Conservation (phyloP, 2,113 vertebrate genomes). For the Tragelaphus buxtoni region DNA sequence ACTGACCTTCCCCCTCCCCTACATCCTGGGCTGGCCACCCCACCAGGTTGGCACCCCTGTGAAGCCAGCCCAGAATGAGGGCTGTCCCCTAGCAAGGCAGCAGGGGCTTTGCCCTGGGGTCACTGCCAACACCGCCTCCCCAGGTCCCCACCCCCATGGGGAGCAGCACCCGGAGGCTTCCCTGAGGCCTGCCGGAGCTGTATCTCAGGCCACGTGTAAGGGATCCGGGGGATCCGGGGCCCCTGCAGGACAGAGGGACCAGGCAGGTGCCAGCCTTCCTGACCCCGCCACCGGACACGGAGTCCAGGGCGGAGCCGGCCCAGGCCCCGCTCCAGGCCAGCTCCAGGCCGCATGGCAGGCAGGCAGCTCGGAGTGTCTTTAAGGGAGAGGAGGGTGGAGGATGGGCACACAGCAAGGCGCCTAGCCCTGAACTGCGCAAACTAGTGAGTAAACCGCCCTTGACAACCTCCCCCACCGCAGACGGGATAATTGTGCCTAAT, state of each 20-base stretch:
- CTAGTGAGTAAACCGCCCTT: constrained; percentile 67
- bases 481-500: constrained; percentile 84
- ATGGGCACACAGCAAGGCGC: constrained; percentile 67
- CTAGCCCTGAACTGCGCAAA: constrained; percentile 69
- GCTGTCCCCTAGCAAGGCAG: neutral
- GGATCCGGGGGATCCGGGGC: neutral
- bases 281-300: accelerated
- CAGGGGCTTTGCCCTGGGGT: accelerated
- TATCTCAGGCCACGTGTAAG: too few species aligned
- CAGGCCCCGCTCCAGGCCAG: neutral
- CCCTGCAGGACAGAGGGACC: accelerated
- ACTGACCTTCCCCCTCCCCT: too few species aligned
- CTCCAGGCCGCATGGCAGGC: neutral
- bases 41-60: neutral
- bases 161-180: accelerated
- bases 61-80: neutral
- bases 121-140: accelerated
- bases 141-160: neutral
- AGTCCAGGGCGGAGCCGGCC: neutral
- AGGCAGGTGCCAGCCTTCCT: neutral
- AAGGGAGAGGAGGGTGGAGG: constrained; percentile 51
- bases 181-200: neutral
- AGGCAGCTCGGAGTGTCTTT: neutral
- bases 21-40: neutral
- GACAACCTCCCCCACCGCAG: constrained; percentile 62